These are phyloP conservation scores for Lamprologus callipterus DNA, from an alignment of 2,113 vertebrate genomes.

Conservation along the genomic window DNA sequence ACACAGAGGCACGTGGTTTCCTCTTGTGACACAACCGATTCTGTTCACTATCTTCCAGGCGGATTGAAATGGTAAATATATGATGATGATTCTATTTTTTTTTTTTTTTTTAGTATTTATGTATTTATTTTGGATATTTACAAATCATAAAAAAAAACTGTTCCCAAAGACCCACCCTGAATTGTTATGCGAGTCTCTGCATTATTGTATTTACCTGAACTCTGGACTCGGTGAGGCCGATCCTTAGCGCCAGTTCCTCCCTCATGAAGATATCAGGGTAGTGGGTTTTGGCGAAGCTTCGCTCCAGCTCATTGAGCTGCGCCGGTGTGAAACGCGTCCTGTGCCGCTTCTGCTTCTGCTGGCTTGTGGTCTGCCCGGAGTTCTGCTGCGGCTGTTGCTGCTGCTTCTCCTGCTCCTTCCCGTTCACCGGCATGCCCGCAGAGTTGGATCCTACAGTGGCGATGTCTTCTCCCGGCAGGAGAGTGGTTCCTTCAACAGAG, in stretches of 20 bases:
- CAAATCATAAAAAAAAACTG: background rate
- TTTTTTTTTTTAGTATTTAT: background rate
- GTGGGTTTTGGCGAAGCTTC: slow-evolving; percentile 98
- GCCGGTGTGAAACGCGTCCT: slow-evolving; percentile 97
- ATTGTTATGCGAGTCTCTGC: background rate
- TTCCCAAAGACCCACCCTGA: background rate
- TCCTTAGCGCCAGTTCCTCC: slow-evolving; percentile 92
- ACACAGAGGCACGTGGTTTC: background rate
- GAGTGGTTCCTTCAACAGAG: slow-evolving; percentile 87
- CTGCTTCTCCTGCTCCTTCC: slow-evolving; percentile 93
- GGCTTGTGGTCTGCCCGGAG: slow-evolving; percentile 71
- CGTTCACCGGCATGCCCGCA: slow-evolving; percentile 81
- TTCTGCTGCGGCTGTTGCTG: slow-evolving; percentile 76
- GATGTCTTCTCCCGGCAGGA: slow-evolving; percentile 94
- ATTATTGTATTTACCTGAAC: slow-evolving; percentile 79
- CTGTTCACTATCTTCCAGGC: background rate
- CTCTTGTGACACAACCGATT: background rate
- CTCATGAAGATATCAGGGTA: slow-evolving; percentile 99
- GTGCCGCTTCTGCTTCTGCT: slow-evolving; percentile 96
- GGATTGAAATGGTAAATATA: background rate
- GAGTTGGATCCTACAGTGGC: slow-evolving; percentile 86
- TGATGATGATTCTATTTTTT: background rate
- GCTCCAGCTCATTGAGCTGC: slow-evolving; percentile 96
- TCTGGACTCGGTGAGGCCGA: slow-evolving; percentile 95
- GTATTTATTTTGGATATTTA: background rate